Base-by-base conservation (phyloP, 2,113 vertebrate species). In the Rynchops niger region DNA sequence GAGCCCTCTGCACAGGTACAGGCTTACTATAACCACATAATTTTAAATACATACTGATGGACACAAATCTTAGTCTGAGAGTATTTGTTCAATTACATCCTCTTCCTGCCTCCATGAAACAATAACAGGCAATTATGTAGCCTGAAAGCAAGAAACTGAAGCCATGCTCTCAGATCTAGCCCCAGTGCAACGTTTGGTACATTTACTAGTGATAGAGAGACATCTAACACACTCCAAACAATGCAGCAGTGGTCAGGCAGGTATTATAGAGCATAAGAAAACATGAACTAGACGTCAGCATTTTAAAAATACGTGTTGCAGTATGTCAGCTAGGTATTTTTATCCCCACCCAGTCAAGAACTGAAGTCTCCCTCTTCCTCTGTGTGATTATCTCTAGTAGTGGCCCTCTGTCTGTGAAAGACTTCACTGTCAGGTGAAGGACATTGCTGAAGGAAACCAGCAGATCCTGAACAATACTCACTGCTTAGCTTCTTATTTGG, bases 221-320 rank as follows among this genome's bases (percentile, higher is more conserved):
- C 62, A 71, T 76, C 79, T 47, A 73, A 47, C 21, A 76, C 17
- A 23, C 34, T 72, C 49, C 20, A 52, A 79, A 55, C 30, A 74
- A 80, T 0, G 0, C 22, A 71, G 22, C 5, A 8, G 32, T 22
- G n/a, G 58, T 30, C n/a, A 74, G 52, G 20, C 32, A 85, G 32
- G 47, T 87, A 26, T n/a, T 43, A 23, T 6, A 6, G 0, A 20
- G 20, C 10, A 1, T 29, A 78, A 74, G 40, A 43, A 81, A 70
- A 52, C 42, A 52, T 7, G 5, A 76, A 66, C 52, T 47, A 65
- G 38, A 86, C 7, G 5, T 86, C 61, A 19, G 50, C 45, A 62
- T 72, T 77, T 86, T 53, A 78, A 45, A 86, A 84, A 66, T 69
- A 25, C 7, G 10, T 18, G n/a, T 76, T 78, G 15, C 56, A 50